Percentiles rank a stretch among this genome's conserved stretches.
Conservation (phyloP, 2,797 vertebrate genomes). For the Pyrocephalus nanus region DNA sequence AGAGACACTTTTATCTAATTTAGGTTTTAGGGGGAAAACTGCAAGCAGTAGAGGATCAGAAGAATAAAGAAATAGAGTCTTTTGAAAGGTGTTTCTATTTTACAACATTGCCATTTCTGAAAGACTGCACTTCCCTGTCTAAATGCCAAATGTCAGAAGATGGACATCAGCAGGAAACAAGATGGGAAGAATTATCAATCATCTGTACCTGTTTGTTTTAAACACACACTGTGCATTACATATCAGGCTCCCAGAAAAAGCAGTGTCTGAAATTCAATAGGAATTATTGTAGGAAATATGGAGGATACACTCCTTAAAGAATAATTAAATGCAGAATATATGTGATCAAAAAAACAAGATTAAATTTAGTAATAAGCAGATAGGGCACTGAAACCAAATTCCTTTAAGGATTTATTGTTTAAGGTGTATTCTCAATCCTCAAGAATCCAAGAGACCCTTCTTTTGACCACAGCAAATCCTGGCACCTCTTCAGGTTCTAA, state of each 20-base stretch:
- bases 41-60: too few species aligned
- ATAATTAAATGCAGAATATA: background rate
- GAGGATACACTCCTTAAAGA: background rate
- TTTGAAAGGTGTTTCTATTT: slow-evolving; percentile 60
- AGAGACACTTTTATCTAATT: background rate
- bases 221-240: slow-evolving; percentile 19
- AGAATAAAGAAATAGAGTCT: background rate
- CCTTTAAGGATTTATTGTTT: background rate
- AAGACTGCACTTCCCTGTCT: slow-evolving; percentile 35
- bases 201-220: slow-evolving; percentile 45
- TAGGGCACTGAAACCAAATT: background rate
- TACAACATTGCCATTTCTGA: slow-evolving; percentile 32
- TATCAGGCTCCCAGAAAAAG: slow-evolving; percentile 20
- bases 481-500: background rate
- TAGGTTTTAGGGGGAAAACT: slow-evolving; percentile 39
- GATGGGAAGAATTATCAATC: slow-evolving; percentile 36
- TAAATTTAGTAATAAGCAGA: background rate
- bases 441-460: background rate
- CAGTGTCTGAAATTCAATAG: background rate
- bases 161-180: slow-evolving; percentile 55
- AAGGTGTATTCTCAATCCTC: background rate
- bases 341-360: background rate
- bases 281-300: background rate
- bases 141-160: slow-evolving; percentile 53
- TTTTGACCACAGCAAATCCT: background rate